Percentiles rank a stretch among this genome's conserved stretches.
phyloP scores from a whole-genome alignment of 2,113 vertebrate genomes.

The Orcinus orca region DNA sequence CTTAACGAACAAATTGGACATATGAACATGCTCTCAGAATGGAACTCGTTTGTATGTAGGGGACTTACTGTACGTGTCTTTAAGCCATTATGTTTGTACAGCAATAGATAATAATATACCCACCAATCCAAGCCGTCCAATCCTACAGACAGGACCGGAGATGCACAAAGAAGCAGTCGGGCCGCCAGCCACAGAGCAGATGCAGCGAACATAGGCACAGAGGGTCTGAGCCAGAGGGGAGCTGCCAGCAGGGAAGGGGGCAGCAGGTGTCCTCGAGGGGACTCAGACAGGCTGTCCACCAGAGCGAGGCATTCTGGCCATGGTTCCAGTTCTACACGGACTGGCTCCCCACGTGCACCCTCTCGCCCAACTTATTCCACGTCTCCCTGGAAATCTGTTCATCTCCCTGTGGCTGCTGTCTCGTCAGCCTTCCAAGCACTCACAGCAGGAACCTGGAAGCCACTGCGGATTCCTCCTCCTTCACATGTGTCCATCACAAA shows the following conservation, averaged over 20 bases:
- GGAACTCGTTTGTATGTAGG: too few relatives aligned
- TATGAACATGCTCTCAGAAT: too few relatives aligned
- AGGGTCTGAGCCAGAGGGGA: too few relatives aligned
- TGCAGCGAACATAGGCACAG: rapidly evolving
- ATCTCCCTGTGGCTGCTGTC: not conserved
- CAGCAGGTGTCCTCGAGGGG: not conserved
- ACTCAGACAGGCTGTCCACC: not conserved
- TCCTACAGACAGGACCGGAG: not conserved
- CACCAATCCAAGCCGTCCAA: rapidly evolving
- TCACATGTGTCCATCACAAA: too few relatives aligned
- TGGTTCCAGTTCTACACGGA: rapidly evolving
- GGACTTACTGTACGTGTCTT: too few relatives aligned
- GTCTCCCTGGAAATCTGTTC: not conserved
- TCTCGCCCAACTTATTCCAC: rapidly evolving
- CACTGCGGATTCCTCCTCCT: rapidly evolving
- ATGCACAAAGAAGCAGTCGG: not conserved
- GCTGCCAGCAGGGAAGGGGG: not conserved
- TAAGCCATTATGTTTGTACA: not conserved
- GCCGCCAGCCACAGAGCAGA: not conserved
- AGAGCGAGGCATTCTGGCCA: not conserved
- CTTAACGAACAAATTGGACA: too few relatives aligned
- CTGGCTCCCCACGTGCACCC: not conserved
- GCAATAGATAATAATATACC: not conserved
- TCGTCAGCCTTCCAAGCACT: rapidly evolving
- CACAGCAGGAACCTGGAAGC: not conserved